Conservation (phyloP, 1,140 invertebrate genomes). For the Pteromalus puparum region DNA sequence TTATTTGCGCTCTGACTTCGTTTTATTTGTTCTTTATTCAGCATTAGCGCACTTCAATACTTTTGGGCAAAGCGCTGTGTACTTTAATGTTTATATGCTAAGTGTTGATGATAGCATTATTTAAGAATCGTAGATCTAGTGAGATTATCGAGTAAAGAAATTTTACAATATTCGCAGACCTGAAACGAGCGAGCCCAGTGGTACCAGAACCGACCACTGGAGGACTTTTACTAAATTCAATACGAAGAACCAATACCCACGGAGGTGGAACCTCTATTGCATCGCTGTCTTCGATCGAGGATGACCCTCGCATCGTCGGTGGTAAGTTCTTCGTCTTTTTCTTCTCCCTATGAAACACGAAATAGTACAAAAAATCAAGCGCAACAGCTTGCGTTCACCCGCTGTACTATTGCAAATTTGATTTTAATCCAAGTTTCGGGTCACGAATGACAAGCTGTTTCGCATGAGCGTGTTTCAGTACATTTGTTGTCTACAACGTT, state of each 20-base stretch:
- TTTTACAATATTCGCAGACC: conserved; percentile 69
- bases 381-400: conserved; percentile 21
- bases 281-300: conserved; percentile 74
- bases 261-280: conserved; percentile 72
- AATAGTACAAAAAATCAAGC: not conserved
- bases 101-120: not conserved
- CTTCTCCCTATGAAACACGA: not conserved
- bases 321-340: conserved; percentile 68
- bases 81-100: not conserved
- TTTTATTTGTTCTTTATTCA: not conserved
- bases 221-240: conserved; percentile 75
- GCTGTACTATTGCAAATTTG: not conserved
- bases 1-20: conserved; percentile 15
- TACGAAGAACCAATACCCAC: conserved; percentile 69
- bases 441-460: conserved; percentile 24
- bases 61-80: not conserved
- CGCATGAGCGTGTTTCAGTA: conserved; percentile 60
- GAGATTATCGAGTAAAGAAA: not conserved
- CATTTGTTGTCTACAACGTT: conserved; percentile 70
- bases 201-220: conserved; percentile 76
- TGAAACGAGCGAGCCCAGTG: conserved; percentile 76
- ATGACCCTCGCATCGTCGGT: conserved; percentile 77
- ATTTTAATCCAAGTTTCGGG: not conserved
- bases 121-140: not conserved
- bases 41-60: not conserved